These are phyloP conservation scores for Mus spretus DNA, from an alignment of 2,797 vertebrate genomes.

Conservation along the genomic window DNA sequence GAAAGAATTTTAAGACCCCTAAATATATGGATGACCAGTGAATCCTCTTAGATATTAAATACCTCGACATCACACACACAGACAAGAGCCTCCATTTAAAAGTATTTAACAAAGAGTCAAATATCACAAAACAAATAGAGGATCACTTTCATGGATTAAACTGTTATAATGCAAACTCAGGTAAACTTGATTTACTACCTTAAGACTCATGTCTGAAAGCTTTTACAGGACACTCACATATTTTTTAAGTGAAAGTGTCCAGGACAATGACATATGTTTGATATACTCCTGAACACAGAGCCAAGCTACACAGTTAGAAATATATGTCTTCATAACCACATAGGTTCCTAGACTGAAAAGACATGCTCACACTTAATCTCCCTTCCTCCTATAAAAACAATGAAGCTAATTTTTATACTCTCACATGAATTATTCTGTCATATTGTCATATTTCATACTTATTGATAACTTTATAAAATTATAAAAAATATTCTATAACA, in stretches of 20 bases:
- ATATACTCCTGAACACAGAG: constrained; percentile 50
- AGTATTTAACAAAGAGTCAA: constrained; percentile 79
- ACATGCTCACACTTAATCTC: background rate
- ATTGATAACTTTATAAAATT: constrained; percentile 28
- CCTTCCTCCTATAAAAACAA: constrained; percentile 25
- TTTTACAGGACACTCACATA: constrained; percentile 73
- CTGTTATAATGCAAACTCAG: constrained; percentile 69
- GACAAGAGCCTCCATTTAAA: constrained; percentile 73
- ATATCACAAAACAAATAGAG: constrained; percentile 81
- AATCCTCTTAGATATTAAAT: constrained; percentile 73
- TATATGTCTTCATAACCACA: constrained; percentile 57
- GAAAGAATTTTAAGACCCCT: constrained; percentile 72
- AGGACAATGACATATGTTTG: constrained; percentile 45
- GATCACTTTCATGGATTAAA: constrained; percentile 75
- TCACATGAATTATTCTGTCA: constrained; percentile 39
- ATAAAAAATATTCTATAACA: background rate
- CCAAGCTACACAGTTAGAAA: constrained; percentile 74
- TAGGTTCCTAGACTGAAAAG: constrained; percentile 28
- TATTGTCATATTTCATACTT: background rate
- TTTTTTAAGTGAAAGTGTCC: constrained; percentile 71
- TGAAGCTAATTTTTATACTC: constrained; percentile 22
- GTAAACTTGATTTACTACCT: constrained; percentile 78
- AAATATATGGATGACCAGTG: constrained; percentile 75
- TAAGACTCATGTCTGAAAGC: constrained; percentile 72
- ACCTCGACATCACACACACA: constrained; percentile 44